phyloP scores from a whole-genome alignment of 2,888 invertebrate species.

The Dione vanillae region DNA sequence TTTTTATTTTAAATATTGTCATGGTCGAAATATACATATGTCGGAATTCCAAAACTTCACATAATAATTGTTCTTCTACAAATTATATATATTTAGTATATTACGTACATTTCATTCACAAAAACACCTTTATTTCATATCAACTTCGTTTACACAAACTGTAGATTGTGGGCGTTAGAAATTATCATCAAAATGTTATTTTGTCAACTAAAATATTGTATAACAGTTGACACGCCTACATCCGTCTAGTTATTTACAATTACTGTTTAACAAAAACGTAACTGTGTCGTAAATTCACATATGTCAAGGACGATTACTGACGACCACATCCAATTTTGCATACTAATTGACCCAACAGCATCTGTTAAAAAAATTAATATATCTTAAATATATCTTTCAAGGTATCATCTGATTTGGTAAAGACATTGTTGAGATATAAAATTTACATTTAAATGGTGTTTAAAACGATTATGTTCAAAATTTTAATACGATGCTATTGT shows the following conservation, averaged over 20 bases:
- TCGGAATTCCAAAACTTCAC: no score
- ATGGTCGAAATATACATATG: no score
- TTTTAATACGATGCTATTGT: not conserved
- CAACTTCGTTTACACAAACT: not conserved
- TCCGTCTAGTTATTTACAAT: constrained; percentile 35
- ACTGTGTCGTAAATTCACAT: constrained; percentile 36
- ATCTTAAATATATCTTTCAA: constrained; percentile 26
- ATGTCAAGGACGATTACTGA: constrained; percentile 37
- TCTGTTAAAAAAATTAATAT: constrained; percentile 25
- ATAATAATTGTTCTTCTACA: no score
- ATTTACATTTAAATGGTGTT: constrained; percentile 24
- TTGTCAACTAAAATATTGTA: constrained; percentile 8
- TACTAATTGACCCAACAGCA: constrained; percentile 31
- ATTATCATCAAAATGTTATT: constrained; percentile 13
- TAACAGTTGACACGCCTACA: constrained; percentile 30
- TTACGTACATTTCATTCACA: not conserved
- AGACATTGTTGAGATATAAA: constrained; percentile 12
- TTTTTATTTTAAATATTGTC: no score
- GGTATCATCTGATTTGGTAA: constrained; percentile 27
- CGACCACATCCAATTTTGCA: constrained; percentile 34
- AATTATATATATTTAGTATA: no score
- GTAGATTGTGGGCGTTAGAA: not conserved
- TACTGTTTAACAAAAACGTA: constrained; percentile 33
- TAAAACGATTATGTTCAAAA: constrained; percentile 5
- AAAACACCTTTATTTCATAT: not conserved